These are phyloP conservation scores for Tursiops truncatus DNA, from an alignment of 2,113 vertebrate genomes.

Conservation along the genomic window DNA sequence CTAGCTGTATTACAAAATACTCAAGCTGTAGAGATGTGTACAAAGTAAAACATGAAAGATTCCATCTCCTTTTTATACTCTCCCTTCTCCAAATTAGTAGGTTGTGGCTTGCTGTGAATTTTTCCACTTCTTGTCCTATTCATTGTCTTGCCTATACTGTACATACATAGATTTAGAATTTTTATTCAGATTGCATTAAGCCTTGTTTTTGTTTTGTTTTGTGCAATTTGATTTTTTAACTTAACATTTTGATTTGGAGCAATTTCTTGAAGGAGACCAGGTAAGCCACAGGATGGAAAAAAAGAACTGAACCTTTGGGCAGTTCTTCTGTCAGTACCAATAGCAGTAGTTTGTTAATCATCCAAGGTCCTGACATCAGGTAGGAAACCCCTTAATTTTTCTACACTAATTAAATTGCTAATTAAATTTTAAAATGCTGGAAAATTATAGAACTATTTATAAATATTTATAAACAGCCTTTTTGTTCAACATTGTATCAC, in stretches of 20 bases:
- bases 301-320: neutral
- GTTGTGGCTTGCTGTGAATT: neutral
- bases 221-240: neutral
- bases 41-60: neutral
- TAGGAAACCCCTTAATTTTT: neutral
- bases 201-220: neutral
- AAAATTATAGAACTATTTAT: neutral
- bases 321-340: neutral
- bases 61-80: fast-evolving
- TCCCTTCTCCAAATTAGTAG: neutral
- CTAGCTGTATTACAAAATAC: neutral
- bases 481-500: neutral
- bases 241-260: neutral
- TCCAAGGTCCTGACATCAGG: neutral
- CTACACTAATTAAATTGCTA: neutral
- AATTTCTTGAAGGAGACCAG: neutral
- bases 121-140: neutral
- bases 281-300: neutral
- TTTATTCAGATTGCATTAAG: neutral
- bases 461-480: neutral
- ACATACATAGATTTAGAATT: neutral
- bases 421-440: neutral
- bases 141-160: neutral
- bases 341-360: neutral
- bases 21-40: neutral